Evolutionary conservation across 2,113 vertebrate genomes (phyloP).

Genomic region (Clupea harengus): DNA sequence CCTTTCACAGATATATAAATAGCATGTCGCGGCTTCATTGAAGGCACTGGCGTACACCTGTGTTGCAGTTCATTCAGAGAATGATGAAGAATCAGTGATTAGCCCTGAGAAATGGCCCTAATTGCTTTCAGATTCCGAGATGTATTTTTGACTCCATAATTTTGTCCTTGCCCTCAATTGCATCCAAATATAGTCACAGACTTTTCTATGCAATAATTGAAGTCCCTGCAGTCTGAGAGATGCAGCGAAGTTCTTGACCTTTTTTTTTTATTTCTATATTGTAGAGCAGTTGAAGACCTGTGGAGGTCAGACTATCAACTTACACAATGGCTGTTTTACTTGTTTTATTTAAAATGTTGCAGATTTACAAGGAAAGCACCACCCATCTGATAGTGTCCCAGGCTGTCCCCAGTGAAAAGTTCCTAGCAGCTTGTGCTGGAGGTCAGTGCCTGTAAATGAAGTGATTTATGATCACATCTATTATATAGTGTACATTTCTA

Average conservation of each 20-base stretch:
- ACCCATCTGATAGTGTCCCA: slow-evolving; percentile 86
- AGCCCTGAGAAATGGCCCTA: slow-evolving; percentile 43
- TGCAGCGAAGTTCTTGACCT: slow-evolving; percentile 48
- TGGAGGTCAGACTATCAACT: not conserved
- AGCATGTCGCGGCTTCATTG: slow-evolving; percentile 20
- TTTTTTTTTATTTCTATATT: slow-evolving; percentile 26
- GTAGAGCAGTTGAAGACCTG: slow-evolving; percentile 9
- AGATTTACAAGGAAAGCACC: slow-evolving; percentile 81
- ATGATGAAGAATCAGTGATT: slow-evolving; percentile 43
- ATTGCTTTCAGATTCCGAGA: slow-evolving; percentile 44
- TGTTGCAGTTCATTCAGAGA: slow-evolving; percentile 31
- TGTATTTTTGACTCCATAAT: slow-evolving; percentile 51
- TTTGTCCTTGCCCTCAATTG: slow-evolving; percentile 54
- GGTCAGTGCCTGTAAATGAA: slow-evolving; percentile 71
- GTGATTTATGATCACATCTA: not conserved
- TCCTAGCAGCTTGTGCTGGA: slow-evolving; percentile 89
- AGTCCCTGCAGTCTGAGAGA: slow-evolving; percentile 35
- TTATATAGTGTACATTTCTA: no score
- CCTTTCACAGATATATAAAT: slow-evolving; percentile 1
- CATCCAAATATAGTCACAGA: slow-evolving; percentile 50
- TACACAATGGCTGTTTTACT: not conserved
- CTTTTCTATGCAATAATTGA: slow-evolving; percentile 41
- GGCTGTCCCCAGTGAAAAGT: slow-evolving; percentile 87
- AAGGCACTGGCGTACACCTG: slow-evolving; percentile 10
- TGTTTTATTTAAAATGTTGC: slow-evolving; percentile 36